A percentile compares a stretch with the other conserved stretches of the same genome.
phyloP scores from a whole-genome alignment of 2,888 invertebrate species.

The Cryptocephalus primarius region DNA sequence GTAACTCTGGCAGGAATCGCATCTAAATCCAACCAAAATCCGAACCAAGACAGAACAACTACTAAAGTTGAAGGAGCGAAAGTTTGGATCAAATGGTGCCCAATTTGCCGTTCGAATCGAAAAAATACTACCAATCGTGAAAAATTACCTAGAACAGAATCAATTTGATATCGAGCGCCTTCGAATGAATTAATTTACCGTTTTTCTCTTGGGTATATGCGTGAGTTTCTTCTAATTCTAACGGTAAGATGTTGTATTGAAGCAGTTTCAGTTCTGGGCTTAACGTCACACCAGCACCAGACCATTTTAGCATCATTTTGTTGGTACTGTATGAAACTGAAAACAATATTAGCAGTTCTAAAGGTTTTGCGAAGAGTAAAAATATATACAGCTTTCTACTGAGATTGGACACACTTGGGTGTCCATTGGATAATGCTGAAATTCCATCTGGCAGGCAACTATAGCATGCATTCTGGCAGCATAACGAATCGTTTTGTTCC shows the following conservation, averaged over 20 bases:
- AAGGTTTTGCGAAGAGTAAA: not conserved
- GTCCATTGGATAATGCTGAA: slow-evolving; percentile 77
- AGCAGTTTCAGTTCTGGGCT: slow-evolving; percentile 70
- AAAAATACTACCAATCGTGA: slow-evolving; percentile 69
- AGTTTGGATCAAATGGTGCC: slow-evolving; percentile 75
- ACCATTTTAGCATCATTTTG: slow-evolving; percentile 67
- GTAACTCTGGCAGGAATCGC: slow-evolving; percentile 77
- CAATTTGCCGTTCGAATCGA: slow-evolving; percentile 72
- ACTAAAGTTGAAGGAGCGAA: slow-evolving; percentile 76
- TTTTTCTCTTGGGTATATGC: slow-evolving; percentile 68
- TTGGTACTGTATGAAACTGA: slow-evolving; percentile 70
- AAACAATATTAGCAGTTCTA: slow-evolving; percentile 15
- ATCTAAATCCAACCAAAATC: slow-evolving; percentile 76
- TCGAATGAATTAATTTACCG: slow-evolving; percentile 38
- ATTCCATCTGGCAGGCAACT: slow-evolving; percentile 80
- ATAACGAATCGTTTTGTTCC: slow-evolving; percentile 70
- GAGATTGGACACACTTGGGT: slow-evolving; percentile 75
- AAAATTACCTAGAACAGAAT: slow-evolving; percentile 51
- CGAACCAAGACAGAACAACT: slow-evolving; percentile 78
- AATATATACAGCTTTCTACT: slow-evolving; percentile 72
- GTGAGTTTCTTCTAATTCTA: slow-evolving; percentile 59
- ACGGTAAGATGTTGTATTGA: slow-evolving; percentile 67
- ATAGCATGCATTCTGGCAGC: slow-evolving; percentile 76
- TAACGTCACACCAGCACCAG: slow-evolving; percentile 60
- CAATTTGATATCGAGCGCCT: not conserved